Percentiles rank a stretch among this genome's conserved stretches.
Evolutionary conservation across 2,888 invertebrate species (phyloP).

Genomic region (Drosophila conformis): DNA sequence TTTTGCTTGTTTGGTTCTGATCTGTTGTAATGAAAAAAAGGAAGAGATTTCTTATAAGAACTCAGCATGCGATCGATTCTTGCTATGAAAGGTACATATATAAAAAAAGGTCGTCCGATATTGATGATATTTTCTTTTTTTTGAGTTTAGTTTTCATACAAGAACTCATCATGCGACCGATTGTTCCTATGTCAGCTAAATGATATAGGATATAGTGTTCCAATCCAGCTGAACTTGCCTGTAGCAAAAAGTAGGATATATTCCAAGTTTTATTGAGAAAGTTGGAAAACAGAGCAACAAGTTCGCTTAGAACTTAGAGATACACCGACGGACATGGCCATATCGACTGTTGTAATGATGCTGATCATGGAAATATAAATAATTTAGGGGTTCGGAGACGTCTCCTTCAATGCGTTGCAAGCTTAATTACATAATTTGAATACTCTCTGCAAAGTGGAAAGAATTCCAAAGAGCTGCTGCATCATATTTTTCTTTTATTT

Average conservation of each 20-base stretch:
- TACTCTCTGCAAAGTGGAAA: constrained; percentile 8
- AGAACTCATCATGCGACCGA: not conserved
- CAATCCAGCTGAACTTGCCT: not conserved
- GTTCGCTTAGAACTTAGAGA: not conserved
- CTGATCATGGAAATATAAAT: not conserved
- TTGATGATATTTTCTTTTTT: not conserved
- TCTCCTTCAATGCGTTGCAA: not conserved
- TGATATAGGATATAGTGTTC: not conserved
- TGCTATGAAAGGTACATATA: not conserved
- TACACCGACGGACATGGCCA: not conserved
- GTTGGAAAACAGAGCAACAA: not conserved
- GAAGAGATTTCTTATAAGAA: not conserved
- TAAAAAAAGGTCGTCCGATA: not conserved
- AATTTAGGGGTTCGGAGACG: not conserved
- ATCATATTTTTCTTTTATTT: not conserved
- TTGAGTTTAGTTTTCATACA: not conserved
- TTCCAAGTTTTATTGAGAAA: not conserved
- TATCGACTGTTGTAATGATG: not conserved
- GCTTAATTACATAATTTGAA: not conserved
- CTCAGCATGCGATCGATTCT: not conserved
- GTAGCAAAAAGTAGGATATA: not conserved
- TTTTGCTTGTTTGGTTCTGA: not conserved
- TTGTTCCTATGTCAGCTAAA: not conserved
- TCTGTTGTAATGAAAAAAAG: not conserved
- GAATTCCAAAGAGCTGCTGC: not conserved